Base-by-base conservation (phyloP, 2,797 vertebrate genomes). In the Microcaecilia unicolor region DNA sequence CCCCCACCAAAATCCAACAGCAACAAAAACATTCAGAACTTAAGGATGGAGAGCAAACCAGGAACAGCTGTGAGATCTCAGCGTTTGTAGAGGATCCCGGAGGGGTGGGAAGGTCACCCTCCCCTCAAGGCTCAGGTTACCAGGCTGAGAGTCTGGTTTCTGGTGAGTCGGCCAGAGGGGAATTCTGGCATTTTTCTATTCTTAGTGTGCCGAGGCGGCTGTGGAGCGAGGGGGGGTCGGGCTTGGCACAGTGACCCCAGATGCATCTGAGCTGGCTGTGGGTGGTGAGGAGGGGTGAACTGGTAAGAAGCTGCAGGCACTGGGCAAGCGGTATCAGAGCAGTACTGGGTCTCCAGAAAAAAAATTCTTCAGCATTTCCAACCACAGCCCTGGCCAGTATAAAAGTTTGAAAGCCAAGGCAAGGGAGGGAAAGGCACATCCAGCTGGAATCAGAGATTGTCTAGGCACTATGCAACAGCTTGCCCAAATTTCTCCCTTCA, bases 141-240 rank as follows among this genome's bases (percentile, higher is more conserved):
- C 1, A 2, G 29, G 15, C 10, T 9, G 28, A 21, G 31, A 39
- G 26, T 34, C 13, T 66, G 31, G 19, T 78, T 63, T 57, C 60
- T 44, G 55, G 9, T 3, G 40, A 57, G 44, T 31, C 31, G 54
- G 55, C 38, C 74, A 52, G 48, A 28, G 7, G 78, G 70, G 75
- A 68, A 64, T 78, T 76, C 25, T 69, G 75, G 70, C 51, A 80
- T 81, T 82, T 31, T 81, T 76, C 78, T 81, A 76, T 81, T 78
- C n/a, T n/a, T n/a, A 49, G 25, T 17, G 6, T 0, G 63, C 64
- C 59, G 58, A 16, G 35, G 51, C 2, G 27, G 46, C 64, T 37
- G 43, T 6, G 51, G 17, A 34, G 33, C 3, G n/a, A 4, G 56
- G n/a, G n/a, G n/a, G n/a, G 76, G 72, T 74, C 69, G 55, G 62